These are phyloP conservation scores for Remorina albescens DNA, from an alignment of 2,797 vertebrate genomes.

Conservation along the genomic window DNA sequence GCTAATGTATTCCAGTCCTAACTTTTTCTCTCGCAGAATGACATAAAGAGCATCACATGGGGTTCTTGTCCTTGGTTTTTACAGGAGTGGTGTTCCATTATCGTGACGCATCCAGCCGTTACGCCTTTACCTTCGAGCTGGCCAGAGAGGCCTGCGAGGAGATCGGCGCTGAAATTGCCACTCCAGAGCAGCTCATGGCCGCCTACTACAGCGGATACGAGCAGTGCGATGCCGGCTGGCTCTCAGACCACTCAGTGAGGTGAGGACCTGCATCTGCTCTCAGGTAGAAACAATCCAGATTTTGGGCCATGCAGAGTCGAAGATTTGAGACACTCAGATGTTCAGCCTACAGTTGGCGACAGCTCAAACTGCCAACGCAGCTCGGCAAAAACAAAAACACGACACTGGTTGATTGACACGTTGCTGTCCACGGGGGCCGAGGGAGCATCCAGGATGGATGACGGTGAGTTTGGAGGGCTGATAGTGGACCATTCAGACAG, in stretches of 20 bases:
- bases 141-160: slow-evolving; percentile 89
- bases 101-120: slow-evolving; percentile 89
- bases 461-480: background rate
- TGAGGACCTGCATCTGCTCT: slow-evolving; percentile 70
- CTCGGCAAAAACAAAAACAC: background rate
- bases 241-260: slow-evolving; percentile 95
- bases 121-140: slow-evolving; percentile 88
- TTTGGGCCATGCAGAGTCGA: background rate
- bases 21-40: too few relatives aligned
- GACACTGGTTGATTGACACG: background rate
- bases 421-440: background rate
- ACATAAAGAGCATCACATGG: background rate
- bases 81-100: slow-evolving; percentile 96
- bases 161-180: slow-evolving; percentile 90
- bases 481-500: slow-evolving; percentile 18
- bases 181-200: slow-evolving; percentile 92
- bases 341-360: slow-evolving; percentile 4
- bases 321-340: background rate
- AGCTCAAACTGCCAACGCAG: background rate
- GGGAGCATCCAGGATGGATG: background rate
- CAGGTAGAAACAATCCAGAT: background rate
- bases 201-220: slow-evolving; percentile 93
- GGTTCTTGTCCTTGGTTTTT: slow-evolving; percentile 13
- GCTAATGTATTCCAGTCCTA: too few relatives aligned
- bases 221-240: slow-evolving; percentile 96